These are phyloP conservation scores for Poeciliopsis turneri DNA, from an alignment of 2,797 vertebrate species.

Conservation along the genomic window DNA sequence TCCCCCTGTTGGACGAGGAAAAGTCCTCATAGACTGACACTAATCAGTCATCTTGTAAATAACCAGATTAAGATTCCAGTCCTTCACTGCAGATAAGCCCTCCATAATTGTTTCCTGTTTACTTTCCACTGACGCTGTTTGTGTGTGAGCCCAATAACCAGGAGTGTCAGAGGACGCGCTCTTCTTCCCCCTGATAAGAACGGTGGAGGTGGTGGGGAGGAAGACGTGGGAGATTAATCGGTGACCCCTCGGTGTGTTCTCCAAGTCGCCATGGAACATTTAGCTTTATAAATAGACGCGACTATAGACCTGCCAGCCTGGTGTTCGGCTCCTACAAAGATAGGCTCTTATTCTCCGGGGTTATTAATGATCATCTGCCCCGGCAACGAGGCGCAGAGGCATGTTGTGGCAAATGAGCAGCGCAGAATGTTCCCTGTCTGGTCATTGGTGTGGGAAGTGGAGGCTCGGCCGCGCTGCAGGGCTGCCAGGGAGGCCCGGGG, in stretches of 20 bases:
- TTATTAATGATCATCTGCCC: constrained; percentile 82
- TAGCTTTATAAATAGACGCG: constrained; percentile 81
- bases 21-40: constrained; percentile 47
- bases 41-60: constrained; percentile 61
- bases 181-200: constrained; percentile 30
- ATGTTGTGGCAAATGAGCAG: constrained; percentile 73
- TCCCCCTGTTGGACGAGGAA: constrained; percentile 14
- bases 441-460: constrained; percentile 62
- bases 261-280: constrained; percentile 80
- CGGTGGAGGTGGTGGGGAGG: constrained; percentile 20
- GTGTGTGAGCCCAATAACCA: constrained; percentile 53
- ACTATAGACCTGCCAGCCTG: constrained; percentile 73
- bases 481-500: background rate
- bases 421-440: constrained; percentile 69
- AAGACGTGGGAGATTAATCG: constrained; percentile 67
- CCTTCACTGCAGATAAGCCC: constrained; percentile 68
- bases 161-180: constrained; percentile 60
- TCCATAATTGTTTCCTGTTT: constrained; percentile 76
- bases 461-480: constrained; percentile 39
- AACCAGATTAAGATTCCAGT: constrained; percentile 63
- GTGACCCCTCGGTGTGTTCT: constrained; percentile 61
- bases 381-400: constrained; percentile 76
- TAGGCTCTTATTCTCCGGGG: constrained; percentile 78
- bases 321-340: constrained; percentile 79
- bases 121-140: constrained; percentile 60